phyloP scores from a whole-genome alignment of 2,888 invertebrate genomes.

The Temnothorax rugatulus region DNA sequence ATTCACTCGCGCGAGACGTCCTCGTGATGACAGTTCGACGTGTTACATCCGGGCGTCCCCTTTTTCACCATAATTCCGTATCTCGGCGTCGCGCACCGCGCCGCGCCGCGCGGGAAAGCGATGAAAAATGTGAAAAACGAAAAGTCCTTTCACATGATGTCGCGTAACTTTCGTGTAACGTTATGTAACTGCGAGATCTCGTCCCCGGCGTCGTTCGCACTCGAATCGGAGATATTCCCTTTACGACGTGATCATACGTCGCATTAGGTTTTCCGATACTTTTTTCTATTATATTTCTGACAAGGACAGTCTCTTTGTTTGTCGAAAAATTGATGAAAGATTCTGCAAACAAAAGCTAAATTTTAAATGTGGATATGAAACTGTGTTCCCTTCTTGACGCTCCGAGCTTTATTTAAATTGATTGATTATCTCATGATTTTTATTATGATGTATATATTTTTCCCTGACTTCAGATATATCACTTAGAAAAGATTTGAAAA shows the following conservation, averaged over 20 bases:
- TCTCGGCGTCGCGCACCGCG: constrained; percentile 43
- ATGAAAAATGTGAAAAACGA: constrained; percentile 54
- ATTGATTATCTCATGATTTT: background rate
- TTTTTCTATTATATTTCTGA: constrained; percentile 21
- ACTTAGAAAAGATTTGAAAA: constrained; percentile 11
- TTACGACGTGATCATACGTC: constrained; percentile 40
- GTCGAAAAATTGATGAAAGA: background rate
- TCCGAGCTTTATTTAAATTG: background rate
- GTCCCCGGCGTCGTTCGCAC: constrained; percentile 18
- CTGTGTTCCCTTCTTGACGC: background rate
- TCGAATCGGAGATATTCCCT: constrained; percentile 45
- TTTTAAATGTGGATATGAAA: background rate
- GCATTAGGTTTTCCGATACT: constrained; percentile 36
- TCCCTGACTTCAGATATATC: background rate
- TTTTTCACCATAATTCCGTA: constrained; percentile 68
- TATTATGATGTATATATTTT: background rate
- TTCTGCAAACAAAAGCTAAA: background rate
- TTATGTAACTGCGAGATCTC: constrained; percentile 57
- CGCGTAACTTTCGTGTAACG: constrained; percentile 43
- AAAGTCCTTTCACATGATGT: constrained; percentile 56
- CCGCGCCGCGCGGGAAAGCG: constrained; percentile 46
- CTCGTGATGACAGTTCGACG: constrained; percentile 72
- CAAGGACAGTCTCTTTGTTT: background rate
- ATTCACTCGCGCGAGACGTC: constrained; percentile 64
- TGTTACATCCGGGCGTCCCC: constrained; percentile 67